A percentile compares a stretch with the other conserved stretches of the same genome.
These are phyloP conservation scores for Triplophysa bombifrons DNA, from an alignment of 2,797 vertebrate genomes.

Conservation along the genomic window DNA sequence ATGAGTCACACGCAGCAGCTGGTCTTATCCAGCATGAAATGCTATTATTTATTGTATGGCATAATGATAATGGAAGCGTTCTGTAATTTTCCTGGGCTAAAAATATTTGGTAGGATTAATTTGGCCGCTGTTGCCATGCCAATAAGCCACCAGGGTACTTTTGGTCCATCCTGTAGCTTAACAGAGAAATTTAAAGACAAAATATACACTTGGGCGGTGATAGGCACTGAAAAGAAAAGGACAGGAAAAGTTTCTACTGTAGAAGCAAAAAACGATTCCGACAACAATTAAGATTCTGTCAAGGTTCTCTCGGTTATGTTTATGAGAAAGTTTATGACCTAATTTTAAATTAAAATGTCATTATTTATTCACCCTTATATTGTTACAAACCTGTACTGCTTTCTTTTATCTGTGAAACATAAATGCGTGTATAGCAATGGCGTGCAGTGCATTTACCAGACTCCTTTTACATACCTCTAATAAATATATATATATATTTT, in stretches of 20 bases:
- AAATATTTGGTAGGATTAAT: slow-evolving; percentile 45
- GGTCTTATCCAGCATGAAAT: slow-evolving; percentile 50
- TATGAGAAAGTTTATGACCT: no score
- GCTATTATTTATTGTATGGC: slow-evolving; percentile 54
- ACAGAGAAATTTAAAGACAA: slow-evolving; percentile 14
- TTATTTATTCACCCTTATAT: no score
- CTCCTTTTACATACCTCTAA: no score
- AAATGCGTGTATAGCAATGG: no score
- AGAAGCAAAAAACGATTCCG: not conserved
- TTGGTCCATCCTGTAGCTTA: slow-evolving; percentile 5
- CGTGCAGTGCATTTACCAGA: no score
- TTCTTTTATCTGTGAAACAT: no score
- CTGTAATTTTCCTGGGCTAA: slow-evolving; percentile 46
- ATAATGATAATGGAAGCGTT: slow-evolving; percentile 42
- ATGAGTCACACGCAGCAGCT: slow-evolving; percentile 30
- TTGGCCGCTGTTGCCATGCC: slow-evolving; percentile 48
- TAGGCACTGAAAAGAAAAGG: not conserved
- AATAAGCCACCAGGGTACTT: slow-evolving; percentile 32
- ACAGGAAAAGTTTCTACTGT: not conserved
- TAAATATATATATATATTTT: no score
- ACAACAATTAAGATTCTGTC: not conserved
- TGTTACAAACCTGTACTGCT: no score
- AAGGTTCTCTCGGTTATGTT: not conserved
- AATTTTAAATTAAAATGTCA: no score
- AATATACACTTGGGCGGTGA: not conserved